phyloP scores from a whole-genome alignment of 2,888 invertebrate genomes.

The Peribatodes rhomboidaria region DNA sequence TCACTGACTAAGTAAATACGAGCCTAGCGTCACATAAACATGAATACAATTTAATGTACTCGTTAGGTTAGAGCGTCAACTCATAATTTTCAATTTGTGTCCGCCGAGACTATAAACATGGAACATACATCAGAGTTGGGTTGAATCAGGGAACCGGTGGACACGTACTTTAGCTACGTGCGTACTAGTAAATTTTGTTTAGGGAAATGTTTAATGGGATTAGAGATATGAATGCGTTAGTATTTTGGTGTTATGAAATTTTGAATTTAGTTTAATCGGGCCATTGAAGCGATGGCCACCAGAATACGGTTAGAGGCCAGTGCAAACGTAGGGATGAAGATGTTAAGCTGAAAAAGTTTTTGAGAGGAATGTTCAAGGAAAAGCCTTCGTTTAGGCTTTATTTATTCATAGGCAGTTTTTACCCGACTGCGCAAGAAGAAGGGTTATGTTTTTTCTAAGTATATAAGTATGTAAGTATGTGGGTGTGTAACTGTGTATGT shows the following conservation, averaged over 20 bases:
- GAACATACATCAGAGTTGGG: conserved; percentile 69
- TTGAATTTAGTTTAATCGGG: neutral
- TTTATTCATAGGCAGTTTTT: too few species aligned
- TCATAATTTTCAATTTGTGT: conserved; percentile 84
- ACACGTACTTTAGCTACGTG: conserved; percentile 23
- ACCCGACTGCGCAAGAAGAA: too few species aligned
- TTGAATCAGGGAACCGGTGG: conserved; percentile 59
- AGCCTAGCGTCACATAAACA: conserved; percentile 53
- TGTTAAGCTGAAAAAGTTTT: too few species aligned
- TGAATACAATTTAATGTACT: conserved; percentile 65
- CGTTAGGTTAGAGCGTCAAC: conserved; percentile 71
- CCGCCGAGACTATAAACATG: conserved; percentile 72
- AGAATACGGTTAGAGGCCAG: too few species aligned
- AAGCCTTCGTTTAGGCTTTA: too few species aligned
- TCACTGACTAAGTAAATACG: conserved; percentile 35
- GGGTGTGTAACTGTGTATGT: too few species aligned
- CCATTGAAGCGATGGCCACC: too few species aligned
- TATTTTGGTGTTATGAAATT: conserved; percentile 21
- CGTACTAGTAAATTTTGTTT: conserved; percentile 30
- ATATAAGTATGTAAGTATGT: too few species aligned
- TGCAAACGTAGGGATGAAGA: too few species aligned
- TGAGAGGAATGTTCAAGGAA: too few species aligned
- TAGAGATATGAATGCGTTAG: conserved; percentile 9
- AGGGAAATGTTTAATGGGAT: conserved; percentile 26
- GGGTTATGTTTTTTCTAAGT: too few species aligned